Base-by-base conservation (phyloP, 1,140 invertebrate species). In the Drosophila ogumai region DNA sequence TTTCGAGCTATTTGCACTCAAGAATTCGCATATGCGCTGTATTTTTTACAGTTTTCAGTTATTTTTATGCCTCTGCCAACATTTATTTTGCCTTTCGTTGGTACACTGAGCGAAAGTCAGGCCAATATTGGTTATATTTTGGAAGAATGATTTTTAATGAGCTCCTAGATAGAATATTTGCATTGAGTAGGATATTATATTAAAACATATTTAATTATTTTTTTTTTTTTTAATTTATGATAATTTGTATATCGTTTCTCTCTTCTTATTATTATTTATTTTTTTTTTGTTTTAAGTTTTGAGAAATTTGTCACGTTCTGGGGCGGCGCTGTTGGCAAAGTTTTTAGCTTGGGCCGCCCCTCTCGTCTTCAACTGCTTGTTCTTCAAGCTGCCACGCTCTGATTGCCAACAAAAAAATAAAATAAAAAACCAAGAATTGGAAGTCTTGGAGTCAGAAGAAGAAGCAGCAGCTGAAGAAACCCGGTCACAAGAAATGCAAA, bases 231-330 rank as follows among this genome's bases (percentile, higher is more conserved):
- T 6, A 36, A 15, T 22, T 8, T 36, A 19, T 34, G 6, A 28
- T 28, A 6, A 19, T 13, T 8, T n/a, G 3, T 28, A n/a, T 15
- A 41, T n/a, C 2, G n/a, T 15, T 44, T 15, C 17, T 22, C 10
- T 22, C 12, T 32, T 47, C 50, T 40, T 52, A 22, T 41, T 40
- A 28, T 55, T 32, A 17, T 17, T 61, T 36, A 10, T 8, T 22
- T 67, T 52, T 54, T 43, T 32, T 28, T 54, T 54, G 22, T 22
- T 22, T n/a, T 63, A 75, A 69, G 63, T 76, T 88, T 55, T 80
- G 49, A 68, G 57, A 88, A 88, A 88, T 88, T 88, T 88, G 84
- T 88, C 84, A 88, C 84, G 84, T 88, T 88, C 81, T 82, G 46
- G 36, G 58, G 69, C 55, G 75, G 65, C 80, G 54, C 57, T 61